Percentiles rank a stretch among this genome's conserved stretches.
Evolutionary conservation across 2,797 vertebrate species (phyloP).

Genomic region (Acestrorhynchus altus): DNA sequence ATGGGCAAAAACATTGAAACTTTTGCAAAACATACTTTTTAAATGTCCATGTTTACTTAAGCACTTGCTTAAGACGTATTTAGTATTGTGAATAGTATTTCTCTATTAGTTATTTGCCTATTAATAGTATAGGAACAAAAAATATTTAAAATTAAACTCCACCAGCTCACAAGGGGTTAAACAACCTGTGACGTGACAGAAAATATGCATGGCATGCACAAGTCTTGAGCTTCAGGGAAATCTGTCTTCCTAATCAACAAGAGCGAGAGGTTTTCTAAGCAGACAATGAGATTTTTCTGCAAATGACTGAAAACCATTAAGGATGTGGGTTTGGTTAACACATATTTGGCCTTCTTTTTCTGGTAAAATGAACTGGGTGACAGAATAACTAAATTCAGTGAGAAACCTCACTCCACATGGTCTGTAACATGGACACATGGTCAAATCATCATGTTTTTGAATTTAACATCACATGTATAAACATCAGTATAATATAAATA

Average conservation of each 20-base stretch:
- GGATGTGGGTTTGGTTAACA: background rate
- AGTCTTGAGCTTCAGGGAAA: constrained; percentile 21
- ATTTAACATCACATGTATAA: too few species aligned
- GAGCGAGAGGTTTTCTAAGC: constrained; percentile 19
- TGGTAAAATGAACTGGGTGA: background rate
- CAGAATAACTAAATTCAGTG: background rate
- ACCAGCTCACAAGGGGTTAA: background rate
- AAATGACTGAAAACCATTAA: background rate
- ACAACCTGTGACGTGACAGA: constrained; percentile 10
- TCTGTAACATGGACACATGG: too few species aligned
- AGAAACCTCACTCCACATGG: too few species aligned
- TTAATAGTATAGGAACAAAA: too few species aligned
- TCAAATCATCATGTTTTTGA: too few species aligned
- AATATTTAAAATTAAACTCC: background rate
- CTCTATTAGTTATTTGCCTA: too few species aligned
- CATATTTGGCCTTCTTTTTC: background rate
- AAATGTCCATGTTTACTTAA: too few species aligned
- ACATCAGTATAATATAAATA: too few species aligned
- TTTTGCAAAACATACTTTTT: too few species aligned
- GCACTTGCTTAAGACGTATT: too few species aligned
- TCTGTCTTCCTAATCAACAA: constrained; percentile 10
- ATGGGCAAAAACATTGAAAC: too few species aligned
- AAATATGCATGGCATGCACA: constrained; percentile 16
- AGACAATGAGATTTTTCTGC: background rate
- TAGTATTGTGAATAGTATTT: too few species aligned